Base-by-base conservation (phyloP, 2,888 invertebrate species). In the Seladonia tumulorum region DNA sequence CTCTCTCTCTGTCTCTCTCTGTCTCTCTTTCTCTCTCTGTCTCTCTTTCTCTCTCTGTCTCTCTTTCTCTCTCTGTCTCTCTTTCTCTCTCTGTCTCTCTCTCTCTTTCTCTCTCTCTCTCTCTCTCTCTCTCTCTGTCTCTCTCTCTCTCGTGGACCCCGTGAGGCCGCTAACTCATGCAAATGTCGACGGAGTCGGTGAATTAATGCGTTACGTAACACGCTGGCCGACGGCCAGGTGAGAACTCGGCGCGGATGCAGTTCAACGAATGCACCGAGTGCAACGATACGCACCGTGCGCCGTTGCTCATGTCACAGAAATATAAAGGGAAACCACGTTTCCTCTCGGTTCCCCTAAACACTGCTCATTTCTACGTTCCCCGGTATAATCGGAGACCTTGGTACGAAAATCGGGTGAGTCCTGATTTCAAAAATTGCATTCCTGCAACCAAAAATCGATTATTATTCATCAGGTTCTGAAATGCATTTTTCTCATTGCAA, bases 171-270 rank as follows among this genome's bases (percentile, higher is more conserved):
- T 82, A 85, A 87, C 81, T 85, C 85, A 83, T 85, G 88, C 87
- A 89, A 87, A 88, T 88, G 76, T 53, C 79, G 70, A 60, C 60
- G 71, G 71, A 75, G 66, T 79, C 85, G 66, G 72, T 86, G 86
- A 90, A 91, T 91, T 88, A 90, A 91, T 86, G 82, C 76, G 81
- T 89, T 89, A 87, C 90, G 87, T 82, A 90, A 89, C 72, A 25
- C 8, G 70, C 74, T 91, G 91, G 91, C 89, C 25, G 16, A 10
- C 18, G n/a, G 91, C 91, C 90, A 91, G 87, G 85, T 89, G 83
- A 45, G 75, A 82, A 86, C 71, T 81, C 81, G 77, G n/a, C 86
- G 74, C 49, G 76, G 72, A 86, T 66, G 72, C 78, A 77, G 77
- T 87, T 85, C 71, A 77, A 82, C 82, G 85, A 76, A 73, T 82